A percentile compares a stretch with the other conserved stretches of the same genome.
phyloP scores from a whole-genome alignment of 2,888 invertebrate species.

The Aleiodes leptofemur region DNA sequence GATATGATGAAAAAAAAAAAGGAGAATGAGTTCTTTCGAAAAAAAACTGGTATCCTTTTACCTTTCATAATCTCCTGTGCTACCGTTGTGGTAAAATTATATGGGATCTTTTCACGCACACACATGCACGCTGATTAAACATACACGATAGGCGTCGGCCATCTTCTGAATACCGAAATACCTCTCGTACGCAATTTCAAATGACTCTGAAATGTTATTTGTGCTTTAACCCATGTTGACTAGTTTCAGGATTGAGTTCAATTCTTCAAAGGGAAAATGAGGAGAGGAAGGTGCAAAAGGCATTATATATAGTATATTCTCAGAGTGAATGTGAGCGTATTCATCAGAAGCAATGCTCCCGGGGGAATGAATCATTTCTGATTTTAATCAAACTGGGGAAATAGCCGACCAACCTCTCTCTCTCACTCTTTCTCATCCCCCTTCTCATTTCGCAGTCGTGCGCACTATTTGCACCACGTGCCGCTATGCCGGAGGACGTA shows the following conservation, averaged over 20 bases:
- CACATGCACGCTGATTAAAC: too few relatives aligned
- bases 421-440: slow-evolving; percentile 33
- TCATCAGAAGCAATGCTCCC: slow-evolving; percentile 49
- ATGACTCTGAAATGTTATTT: slow-evolving; percentile 33
- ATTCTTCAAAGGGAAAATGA: slow-evolving; percentile 40
- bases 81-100: slow-evolving; percentile 31
- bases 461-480: slow-evolving; percentile 48
- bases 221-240: slow-evolving; percentile 2
- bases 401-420: slow-evolving; percentile 45
- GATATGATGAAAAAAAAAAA: neutral
- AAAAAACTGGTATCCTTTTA: slow-evolving; percentile 18
- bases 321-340: slow-evolving; percentile 39
- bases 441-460: slow-evolving; percentile 25
- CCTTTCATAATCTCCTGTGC: neutral
- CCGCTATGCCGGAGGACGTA: slow-evolving; percentile 14
- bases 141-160: too few relatives aligned
- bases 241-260: slow-evolving; percentile 37
- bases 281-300: slow-evolving; percentile 38
- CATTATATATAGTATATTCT: slow-evolving; percentile 34
- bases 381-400: slow-evolving; percentile 63
- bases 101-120: neutral
- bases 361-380: slow-evolving; percentile 64
- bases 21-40: too few relatives aligned
- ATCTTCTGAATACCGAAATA: neutral
- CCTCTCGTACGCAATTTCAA: slow-evolving; percentile 16